Conservation (phyloP, 1,140 invertebrate genomes). For the Aethina tumida region DNA sequence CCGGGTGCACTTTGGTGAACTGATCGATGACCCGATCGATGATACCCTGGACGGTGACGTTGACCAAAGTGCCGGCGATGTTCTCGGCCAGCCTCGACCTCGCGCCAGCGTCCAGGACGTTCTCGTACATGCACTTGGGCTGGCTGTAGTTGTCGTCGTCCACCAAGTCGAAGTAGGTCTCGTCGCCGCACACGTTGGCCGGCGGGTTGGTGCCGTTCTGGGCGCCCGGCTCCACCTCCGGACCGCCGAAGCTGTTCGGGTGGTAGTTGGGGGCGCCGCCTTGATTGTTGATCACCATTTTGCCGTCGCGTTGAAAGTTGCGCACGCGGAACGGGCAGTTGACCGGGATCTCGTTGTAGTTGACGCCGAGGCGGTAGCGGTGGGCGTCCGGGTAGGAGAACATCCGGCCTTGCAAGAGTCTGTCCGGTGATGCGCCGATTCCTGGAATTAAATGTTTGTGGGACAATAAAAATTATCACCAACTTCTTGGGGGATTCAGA, state of each 20-base stretch:
- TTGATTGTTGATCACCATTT: slow-evolving; percentile 47
- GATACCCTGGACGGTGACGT: slow-evolving; percentile 48
- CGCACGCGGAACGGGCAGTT: slow-evolving; percentile 69
- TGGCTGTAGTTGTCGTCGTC: slow-evolving; percentile 91
- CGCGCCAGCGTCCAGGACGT: slow-evolving; percentile 64
- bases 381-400: slow-evolving; percentile 95
- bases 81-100: slow-evolving; percentile 67
- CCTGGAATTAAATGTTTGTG: too few species aligned
- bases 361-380: slow-evolving; percentile 75
- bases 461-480: too few species aligned
- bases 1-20: slow-evolving; percentile 16
- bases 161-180: slow-evolving; percentile 57
- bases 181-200: slow-evolving; percentile 45
- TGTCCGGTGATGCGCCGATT: slow-evolving; percentile 86
- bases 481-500: too few species aligned
- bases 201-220: slow-evolving; percentile 40
- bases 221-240: slow-evolving; percentile 42
- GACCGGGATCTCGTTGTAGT: slow-evolving; percentile 89
- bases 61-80: slow-evolving; percentile 64
- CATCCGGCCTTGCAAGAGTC: slow-evolving; percentile 89
- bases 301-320: slow-evolving; percentile 78
- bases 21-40: slow-evolving; percentile 13
- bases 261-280: slow-evolving; percentile 76
- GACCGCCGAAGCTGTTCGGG: slow-evolving; percentile 79
- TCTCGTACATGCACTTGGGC: slow-evolving; percentile 68